Percentiles rank a stretch among this genome's conserved stretches.
Evolutionary conservation across 2,113 vertebrate species (phyloP).

Genomic region (Otolemur garnettii): DNA sequence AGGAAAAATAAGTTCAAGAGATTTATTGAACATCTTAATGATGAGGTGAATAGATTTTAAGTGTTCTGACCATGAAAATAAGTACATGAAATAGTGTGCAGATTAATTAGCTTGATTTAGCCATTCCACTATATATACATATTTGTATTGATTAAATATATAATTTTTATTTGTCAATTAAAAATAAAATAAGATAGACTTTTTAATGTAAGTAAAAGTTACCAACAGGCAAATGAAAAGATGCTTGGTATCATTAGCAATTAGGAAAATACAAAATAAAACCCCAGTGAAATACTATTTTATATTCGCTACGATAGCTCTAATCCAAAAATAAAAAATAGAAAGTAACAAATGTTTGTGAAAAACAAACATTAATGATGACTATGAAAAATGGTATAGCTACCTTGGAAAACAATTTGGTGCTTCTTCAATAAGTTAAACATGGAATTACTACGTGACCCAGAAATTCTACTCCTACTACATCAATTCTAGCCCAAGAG

Average conservation of each 20-base stretch:
- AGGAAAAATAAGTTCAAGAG: too few relatives aligned
- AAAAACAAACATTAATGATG: background rate
- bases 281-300: background rate
- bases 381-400: background rate
- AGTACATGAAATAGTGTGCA: background rate
- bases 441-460: background rate
- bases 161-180: background rate
- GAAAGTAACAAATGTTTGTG: background rate
- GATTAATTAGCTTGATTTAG: background rate
- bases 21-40: background rate
- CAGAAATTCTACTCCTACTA: slow-evolving; percentile 26
- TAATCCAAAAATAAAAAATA: background rate
- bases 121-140: background rate
- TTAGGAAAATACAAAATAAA: slow-evolving; percentile 10
- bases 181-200: background rate
- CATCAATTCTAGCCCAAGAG: background rate
- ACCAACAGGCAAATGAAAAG: slow-evolving; percentile 13
- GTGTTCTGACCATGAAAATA: background rate
- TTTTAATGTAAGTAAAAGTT: background rate
- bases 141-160: background rate
- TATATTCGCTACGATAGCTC: background rate
- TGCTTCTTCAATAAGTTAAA: background rate
- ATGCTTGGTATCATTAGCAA: background rate
- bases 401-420: background rate
- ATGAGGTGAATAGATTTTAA: background rate